These are phyloP conservation scores for Clarias macrocephalus DNA, from an alignment of 2,113 vertebrate genomes.

Conservation along the genomic window DNA sequence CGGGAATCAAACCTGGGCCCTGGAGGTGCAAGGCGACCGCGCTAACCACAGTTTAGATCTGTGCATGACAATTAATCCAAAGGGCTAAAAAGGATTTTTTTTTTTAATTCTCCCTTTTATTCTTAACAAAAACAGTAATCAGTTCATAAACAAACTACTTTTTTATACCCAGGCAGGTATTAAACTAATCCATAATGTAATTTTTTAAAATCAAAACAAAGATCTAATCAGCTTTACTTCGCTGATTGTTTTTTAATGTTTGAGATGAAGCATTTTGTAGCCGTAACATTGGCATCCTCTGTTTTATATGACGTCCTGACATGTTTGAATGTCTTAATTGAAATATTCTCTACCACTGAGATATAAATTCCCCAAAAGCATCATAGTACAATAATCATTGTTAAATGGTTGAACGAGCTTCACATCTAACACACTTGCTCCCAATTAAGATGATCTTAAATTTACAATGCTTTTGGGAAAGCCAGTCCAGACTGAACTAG, in stretches of 20 bases:
- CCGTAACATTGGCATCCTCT: neutral
- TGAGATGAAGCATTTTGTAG: neutral
- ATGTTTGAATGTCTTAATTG: neutral
- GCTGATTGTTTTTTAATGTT: slow-evolving; percentile 32
- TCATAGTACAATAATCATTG: neutral
- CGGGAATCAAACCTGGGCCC: too few species aligned
- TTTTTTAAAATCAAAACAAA: slow-evolving; percentile 56
- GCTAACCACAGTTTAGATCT: neutral
- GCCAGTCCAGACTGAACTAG: neutral
- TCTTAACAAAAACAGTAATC: neutral
- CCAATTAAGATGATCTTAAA: slow-evolving; percentile 6
- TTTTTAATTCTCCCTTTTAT: neutral
- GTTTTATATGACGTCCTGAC: neutral
- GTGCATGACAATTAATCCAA: neutral
- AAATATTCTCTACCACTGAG: neutral
- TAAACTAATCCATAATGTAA: neutral
- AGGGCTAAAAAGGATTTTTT: neutral
- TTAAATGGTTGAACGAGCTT: neutral
- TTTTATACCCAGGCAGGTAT: neutral
- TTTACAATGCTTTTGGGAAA: slow-evolving; percentile 18
- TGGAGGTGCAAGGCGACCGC: too few species aligned
- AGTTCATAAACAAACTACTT: neutral
- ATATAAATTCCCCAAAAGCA: slow-evolving; percentile 2
- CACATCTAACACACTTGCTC: neutral
- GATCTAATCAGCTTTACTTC: slow-evolving; percentile 57